A percentile compares a stretch with the other conserved stretches of the same genome.
Evolutionary conservation across 2,888 invertebrate species (phyloP).

Genomic region (Ophonus ardosiacus): DNA sequence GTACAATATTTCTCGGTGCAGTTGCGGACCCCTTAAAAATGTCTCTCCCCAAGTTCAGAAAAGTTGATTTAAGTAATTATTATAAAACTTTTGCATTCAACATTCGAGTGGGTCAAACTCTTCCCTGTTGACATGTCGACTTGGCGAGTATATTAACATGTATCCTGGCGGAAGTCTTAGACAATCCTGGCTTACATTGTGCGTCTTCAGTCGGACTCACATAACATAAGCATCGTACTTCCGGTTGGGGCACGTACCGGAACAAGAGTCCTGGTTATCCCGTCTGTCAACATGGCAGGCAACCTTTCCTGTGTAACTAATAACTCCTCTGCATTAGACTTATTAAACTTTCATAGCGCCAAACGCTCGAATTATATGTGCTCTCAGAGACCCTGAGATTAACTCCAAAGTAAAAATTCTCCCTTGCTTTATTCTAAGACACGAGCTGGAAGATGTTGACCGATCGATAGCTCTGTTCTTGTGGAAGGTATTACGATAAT

Average conservation of each 20-base stretch:
- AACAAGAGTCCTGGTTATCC: constrained; percentile 71
- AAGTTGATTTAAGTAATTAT: no score
- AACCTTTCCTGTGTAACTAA: constrained; percentile 68
- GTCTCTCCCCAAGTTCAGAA: no score
- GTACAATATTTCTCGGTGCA: no score
- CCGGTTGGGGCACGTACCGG: constrained; percentile 72
- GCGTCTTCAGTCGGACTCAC: constrained; percentile 57
- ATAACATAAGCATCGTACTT: constrained; percentile 69
- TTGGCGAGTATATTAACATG: background rate
- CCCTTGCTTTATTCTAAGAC: constrained; percentile 33
- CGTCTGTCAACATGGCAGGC: constrained; percentile 72
- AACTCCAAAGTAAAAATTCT: constrained; percentile 37
- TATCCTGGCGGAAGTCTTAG: background rate
- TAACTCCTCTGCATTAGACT: constrained; percentile 51
- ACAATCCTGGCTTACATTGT: constrained; percentile 37
- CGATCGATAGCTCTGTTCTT: constrained; percentile 37
- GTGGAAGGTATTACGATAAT: background rate
- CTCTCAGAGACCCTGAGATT: constrained; percentile 51
- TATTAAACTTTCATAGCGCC: constrained; percentile 59
- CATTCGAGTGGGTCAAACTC: background rate
- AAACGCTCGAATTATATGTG: constrained; percentile 55
- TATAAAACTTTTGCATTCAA: no score
- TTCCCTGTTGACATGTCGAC: background rate
- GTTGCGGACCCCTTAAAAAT: no score
- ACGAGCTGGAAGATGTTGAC: constrained; percentile 10